Evolutionary conservation across 1,140 invertebrate genomes (phyloP).

Genomic region (Bombus sibiricus): DNA sequence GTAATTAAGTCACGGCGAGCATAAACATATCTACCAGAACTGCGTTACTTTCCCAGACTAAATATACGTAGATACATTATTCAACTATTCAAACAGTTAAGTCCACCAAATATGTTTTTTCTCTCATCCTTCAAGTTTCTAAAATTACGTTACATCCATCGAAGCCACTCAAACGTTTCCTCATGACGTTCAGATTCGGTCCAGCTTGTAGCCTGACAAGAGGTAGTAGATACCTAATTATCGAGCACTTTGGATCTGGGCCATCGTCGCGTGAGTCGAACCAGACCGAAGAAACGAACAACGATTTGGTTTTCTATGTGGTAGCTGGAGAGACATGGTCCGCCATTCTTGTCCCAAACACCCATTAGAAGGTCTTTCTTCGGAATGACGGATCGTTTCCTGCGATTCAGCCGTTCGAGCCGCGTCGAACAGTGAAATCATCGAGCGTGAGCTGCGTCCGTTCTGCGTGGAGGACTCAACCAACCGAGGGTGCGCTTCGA

Average conservation of each 20-base stretch:
- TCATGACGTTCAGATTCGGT: conserved; percentile 59
- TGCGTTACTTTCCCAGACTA: no score
- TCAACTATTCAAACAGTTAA: not conserved
- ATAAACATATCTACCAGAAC: no score
- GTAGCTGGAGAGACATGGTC: conserved; percentile 41
- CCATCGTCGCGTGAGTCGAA: conserved; percentile 58
- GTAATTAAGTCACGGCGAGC: no score
- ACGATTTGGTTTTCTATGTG: conserved; percentile 61
- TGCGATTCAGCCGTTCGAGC: conserved; percentile 28
- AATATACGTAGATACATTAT: no score
- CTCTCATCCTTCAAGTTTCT: not conserved
- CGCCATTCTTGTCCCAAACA: not conserved
- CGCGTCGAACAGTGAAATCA: conserved; percentile 38
- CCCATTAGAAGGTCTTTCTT: conserved; percentile 47
- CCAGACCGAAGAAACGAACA: conserved; percentile 40
- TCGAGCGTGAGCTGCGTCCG: conserved; percentile 31
- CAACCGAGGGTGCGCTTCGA: conserved; percentile 14
- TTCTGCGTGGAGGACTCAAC: not conserved
- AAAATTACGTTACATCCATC: not conserved
- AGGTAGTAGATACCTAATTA: conserved; percentile 63
- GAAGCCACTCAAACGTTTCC: conserved; percentile 54
- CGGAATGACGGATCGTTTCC: conserved; percentile 56
- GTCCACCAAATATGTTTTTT: conserved; percentile 6
- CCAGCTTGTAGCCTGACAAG: conserved; percentile 60
- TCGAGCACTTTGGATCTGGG: conserved; percentile 73